A percentile compares a stretch with the other conserved stretches of the same genome.
Conservation (phyloP, 2,888 invertebrate species). For the Melieria crassipennis region DNA sequence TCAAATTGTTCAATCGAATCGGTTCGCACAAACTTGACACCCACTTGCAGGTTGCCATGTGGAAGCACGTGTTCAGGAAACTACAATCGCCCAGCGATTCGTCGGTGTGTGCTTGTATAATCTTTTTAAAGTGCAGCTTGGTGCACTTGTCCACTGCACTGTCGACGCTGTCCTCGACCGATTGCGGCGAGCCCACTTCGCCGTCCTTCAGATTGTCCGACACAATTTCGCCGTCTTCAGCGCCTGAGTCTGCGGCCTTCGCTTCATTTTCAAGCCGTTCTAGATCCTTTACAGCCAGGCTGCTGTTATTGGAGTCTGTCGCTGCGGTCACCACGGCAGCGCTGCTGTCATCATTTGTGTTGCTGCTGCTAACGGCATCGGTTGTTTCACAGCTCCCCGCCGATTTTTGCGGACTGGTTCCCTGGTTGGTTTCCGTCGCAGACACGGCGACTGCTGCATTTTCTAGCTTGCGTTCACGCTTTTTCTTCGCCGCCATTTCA, state of each 20-base stretch:
- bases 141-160: slow-evolving; percentile 71
- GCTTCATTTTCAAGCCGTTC: slow-evolving; percentile 26
- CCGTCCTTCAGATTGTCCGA: slow-evolving; percentile 49
- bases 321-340: not conserved
- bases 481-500: slow-evolving; percentile 62
- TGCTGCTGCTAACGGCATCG: not conserved
- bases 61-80: slow-evolving; percentile 97
- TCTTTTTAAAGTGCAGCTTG: slow-evolving; percentile 96
- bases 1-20: not conserved
- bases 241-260: slow-evolving; percentile 44
- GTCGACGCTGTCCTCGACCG: slow-evolving; percentile 41
- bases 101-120: slow-evolving; percentile 94
- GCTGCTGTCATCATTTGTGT: slow-evolving; percentile 13
- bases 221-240: slow-evolving; percentile 58
- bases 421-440: slow-evolving; percentile 40
- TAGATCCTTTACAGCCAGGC: not conserved
- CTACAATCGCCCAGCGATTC: slow-evolving; percentile 96
- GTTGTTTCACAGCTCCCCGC: slow-evolving; percentile 30
- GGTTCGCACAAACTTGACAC: slow-evolving; percentile 33
- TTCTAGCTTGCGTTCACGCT: slow-evolving; percentile 49
- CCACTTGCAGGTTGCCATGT: slow-evolving; percentile 97
- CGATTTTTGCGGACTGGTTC: slow-evolving; percentile 34
- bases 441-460: slow-evolving; percentile 5
- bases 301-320: not conserved
- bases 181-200: slow-evolving; percentile 47